Base-by-base conservation (phyloP, 2,888 invertebrate genomes). In the Thymelicus sylvestris region DNA sequence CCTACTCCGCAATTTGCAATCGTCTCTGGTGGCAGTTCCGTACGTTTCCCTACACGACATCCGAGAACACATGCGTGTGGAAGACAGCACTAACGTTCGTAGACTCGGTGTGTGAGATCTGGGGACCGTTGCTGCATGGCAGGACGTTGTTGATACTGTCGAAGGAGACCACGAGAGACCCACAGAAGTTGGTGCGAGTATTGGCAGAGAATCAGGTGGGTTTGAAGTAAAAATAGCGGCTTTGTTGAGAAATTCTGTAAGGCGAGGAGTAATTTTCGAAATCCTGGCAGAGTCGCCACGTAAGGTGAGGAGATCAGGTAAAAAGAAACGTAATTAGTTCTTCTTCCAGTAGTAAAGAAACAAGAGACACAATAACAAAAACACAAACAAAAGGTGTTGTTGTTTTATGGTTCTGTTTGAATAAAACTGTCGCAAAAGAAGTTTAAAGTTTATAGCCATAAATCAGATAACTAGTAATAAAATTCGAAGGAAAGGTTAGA, bases 81-180 rank as follows among this genome's bases (percentile, higher is more conserved):
- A 98, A 98, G 89, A 98, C 98, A 0, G 97, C 98, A 0, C 89
- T 98, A 19, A 98, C 98, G 0, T 98, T 98, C 83, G 98, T 98
- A 5, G 98, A 98, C 85, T 97, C 98, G 0, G 96, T 98, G 8
- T 95, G 96, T 1, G 98, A 98, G 92, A 96, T 98, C 69, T 98
- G 98, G 97, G 97, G 97, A 0, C 97, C 98, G 0, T 84, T 98
- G 60, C 91, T 98, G 15, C 96, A 96, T 74, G 97, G 96, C 10
- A 85, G 91, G 66, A 94, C 97, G 0, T 84, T 98, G 67, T 84
- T 98, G 19, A 95, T 98, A 6, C 94, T 98, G 8, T 95, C 97
- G 0, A 96, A 96, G 80, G 94, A 94, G 13, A 91, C 96, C 0
- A 97, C 97, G 0, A 96, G 96, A 81, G 96, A 98, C 86, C 97